Conservation (phyloP, 2,797 vertebrate species). For the Megalops cyprinoides region DNA sequence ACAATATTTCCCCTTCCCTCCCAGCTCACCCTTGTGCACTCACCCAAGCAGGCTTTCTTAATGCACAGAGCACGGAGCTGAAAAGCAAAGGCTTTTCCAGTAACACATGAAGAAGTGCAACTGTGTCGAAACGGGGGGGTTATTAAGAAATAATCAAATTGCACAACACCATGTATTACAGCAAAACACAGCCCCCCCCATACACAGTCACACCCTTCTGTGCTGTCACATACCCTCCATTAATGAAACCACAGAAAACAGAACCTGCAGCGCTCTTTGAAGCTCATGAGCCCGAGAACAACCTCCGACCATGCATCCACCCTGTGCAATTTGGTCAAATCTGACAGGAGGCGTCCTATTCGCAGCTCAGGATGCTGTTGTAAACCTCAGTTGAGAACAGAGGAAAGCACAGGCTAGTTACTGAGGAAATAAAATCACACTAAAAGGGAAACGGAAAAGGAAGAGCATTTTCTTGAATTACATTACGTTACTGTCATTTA, state of each 20-base stretch:
- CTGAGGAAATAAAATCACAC: too few species aligned
- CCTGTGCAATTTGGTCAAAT: too few species aligned
- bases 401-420: background rate
- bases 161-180: background rate
- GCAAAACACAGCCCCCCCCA: background rate
- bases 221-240: background rate
- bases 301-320: too few species aligned
- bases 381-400: background rate
- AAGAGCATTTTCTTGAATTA: too few species aligned
- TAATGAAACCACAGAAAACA: too few species aligned
- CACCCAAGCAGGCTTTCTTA: background rate
- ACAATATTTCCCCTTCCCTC: background rate
- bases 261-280: background rate
- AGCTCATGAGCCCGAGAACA: too few species aligned
- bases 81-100: background rate
- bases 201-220: background rate
- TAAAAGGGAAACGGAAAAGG: too few species aligned
- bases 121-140: background rate
- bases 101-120: background rate
- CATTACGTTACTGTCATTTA: too few species aligned
- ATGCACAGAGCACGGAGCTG: background rate
- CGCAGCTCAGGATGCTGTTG: background rate
- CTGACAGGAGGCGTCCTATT: background rate
- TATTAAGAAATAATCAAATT: conserved; percentile 15
- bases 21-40: background rate